Conservation (phyloP, 2,113 vertebrate genomes). For the Pagrus major region DNA sequence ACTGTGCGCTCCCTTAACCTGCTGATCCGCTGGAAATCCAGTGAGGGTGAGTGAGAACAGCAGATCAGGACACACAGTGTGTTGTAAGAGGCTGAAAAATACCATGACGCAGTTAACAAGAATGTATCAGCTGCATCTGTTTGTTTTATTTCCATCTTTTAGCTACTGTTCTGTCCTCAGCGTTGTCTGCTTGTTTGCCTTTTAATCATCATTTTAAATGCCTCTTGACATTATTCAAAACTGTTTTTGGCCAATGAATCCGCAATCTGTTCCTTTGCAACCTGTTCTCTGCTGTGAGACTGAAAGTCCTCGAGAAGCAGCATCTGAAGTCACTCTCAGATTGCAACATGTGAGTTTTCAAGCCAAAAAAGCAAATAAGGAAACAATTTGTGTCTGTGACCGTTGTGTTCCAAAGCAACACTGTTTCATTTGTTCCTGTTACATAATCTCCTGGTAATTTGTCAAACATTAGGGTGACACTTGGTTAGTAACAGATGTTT, state of each 20-base stretch:
- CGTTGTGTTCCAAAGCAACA: neutral
- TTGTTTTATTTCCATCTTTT: neutral
- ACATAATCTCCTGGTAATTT: neutral
- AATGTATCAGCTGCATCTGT: neutral
- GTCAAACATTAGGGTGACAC: neutral
- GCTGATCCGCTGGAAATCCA: constrained; percentile 92
- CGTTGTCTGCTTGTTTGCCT: neutral
- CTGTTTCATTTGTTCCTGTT: neutral
- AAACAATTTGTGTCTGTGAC: neutral
- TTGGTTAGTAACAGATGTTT: neutral
- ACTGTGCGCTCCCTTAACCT: constrained; percentile 90
- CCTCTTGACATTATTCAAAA: neutral
- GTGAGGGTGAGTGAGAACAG: constrained; percentile 84
- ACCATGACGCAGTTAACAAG: neutral
- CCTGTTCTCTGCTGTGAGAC: neutral
- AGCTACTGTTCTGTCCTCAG: neutral
- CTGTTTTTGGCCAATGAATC: neutral
- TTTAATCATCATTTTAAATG: neutral
- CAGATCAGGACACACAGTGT: constrained; percentile 12
- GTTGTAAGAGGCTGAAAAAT: neutral
- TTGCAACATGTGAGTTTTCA: neutral
- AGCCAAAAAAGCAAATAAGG: neutral
- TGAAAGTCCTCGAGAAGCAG: neutral
- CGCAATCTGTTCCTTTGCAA: neutral
- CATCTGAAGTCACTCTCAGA: constrained; percentile 1